Base-by-base conservation (phyloP, 2,113 vertebrate genomes). In the zebrafish (Danio rerio) region DNA sequence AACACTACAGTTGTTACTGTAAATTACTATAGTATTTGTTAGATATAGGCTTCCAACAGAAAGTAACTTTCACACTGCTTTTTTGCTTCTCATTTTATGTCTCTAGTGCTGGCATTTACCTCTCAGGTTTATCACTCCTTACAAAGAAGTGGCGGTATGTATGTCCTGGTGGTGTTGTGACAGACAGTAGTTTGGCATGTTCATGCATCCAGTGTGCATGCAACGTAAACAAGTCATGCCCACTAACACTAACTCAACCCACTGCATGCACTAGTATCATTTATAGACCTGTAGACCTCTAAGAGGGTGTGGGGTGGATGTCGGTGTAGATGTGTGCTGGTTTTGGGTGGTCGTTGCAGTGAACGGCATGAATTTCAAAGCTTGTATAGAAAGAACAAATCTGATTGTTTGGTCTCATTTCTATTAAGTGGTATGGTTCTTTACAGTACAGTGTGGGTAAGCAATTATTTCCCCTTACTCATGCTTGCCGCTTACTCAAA, bases 71-170 rank as follows among this genome's bases (percentile, higher is more conserved):
- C 47, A 7, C 42, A 18, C 82, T n/a, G 68, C 81, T 61, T 42
- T 0, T 88, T 83, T 89, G 89, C 91, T 91, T 90, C 84, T 87
- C 55, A 86, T 93, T 94, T 91, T 95, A 88, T 92, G 53, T 96
- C 89, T 96, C 89, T 91, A 99, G 97, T 94, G 91, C 81, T 97
- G 96, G 94, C 96, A 94, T 94, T 93, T 98, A 95, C 96, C 96
- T 90, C 95, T 99, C 93, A 96, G 97, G 90, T 98, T 96, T 90
- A 91, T 93, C 93, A 94, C 96, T 95, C 96, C 97, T 89, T 94
- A 94, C 80, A 96, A 96, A 95, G 97, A 96, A 95, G 93, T 94
- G 88, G 94, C 95, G 98, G 97, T 99, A 99, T 79, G 97, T 99
- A 97, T 93, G 43, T 58, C 62, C 65, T 15, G 11, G 47, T 62